phyloP scores from a whole-genome alignment of 2,888 invertebrate species.

The Hermaeophaga mercurialis region DNA sequence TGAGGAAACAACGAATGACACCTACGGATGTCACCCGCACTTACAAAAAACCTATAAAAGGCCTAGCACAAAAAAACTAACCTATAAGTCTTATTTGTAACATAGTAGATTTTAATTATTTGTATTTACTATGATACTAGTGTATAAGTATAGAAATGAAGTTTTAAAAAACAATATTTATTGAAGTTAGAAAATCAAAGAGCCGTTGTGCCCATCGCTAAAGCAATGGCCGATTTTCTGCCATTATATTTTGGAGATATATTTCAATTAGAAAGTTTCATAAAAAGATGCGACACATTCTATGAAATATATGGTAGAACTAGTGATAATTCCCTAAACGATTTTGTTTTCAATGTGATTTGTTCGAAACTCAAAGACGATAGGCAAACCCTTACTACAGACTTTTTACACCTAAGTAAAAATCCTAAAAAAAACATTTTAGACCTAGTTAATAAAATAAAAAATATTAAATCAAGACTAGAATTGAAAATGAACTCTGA shows the following conservation, averaged over 20 bases:
- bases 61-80: too few relatives aligned
- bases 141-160: too few relatives aligned
- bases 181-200: too few relatives aligned
- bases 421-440: neutral
- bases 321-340: slow-evolving; percentile 7
- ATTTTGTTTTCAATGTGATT: slow-evolving; percentile 18
- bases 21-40: too few relatives aligned
- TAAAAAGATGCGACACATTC: neutral
- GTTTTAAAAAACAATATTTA: too few relatives aligned
- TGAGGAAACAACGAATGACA: too few relatives aligned
- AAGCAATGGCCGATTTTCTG: neutral
- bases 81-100: too few relatives aligned
- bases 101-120: too few relatives aligned
- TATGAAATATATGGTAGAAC: neutral
- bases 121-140: too few relatives aligned
- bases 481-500: neutral
- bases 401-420: neutral
- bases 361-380: slow-evolving; percentile 10
- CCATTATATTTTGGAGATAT: neutral
- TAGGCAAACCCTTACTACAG: slow-evolving; percentile 3
- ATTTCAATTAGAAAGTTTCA: neutral
- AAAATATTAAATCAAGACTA: neutral
- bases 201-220: too few relatives aligned
- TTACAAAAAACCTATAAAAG: too few relatives aligned
- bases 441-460: neutral